phyloP scores from a whole-genome alignment of 2,113 vertebrate species.

The Turnix velox region DNA sequence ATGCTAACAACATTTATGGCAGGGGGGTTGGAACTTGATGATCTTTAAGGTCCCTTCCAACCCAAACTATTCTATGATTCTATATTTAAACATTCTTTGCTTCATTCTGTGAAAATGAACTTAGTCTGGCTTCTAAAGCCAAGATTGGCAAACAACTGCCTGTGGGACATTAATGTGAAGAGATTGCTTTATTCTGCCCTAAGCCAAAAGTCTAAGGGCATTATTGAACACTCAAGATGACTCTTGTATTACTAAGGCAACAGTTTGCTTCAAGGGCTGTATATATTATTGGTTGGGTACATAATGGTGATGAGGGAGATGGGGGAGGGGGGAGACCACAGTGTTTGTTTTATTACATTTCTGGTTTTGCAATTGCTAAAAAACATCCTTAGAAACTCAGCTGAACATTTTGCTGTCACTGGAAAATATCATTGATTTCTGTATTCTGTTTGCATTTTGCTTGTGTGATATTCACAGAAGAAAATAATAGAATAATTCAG shows the following conservation, averaged over 20 bases:
- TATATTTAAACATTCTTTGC: not conserved
- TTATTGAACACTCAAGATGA: not conserved
- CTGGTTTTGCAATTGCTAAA: not conserved
- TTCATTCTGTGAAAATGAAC: not conserved
- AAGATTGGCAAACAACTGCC: not conserved
- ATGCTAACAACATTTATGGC: not conserved
- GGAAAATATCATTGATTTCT: not conserved
- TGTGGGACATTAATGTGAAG: not conserved
- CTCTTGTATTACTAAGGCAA: slow-evolving; percentile 7
- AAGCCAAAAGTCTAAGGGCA: not conserved
- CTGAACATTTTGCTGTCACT: not conserved
- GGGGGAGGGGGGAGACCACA: not conserved
- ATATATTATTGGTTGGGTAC: not conserved
- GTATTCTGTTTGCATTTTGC: not conserved
- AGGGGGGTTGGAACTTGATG: too few species aligned
- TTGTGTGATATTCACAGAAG: not conserved
- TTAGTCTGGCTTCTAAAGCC: not conserved
- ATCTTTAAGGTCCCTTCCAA: too few species aligned
- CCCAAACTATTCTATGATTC: too few species aligned
- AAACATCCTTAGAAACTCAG: not conserved
- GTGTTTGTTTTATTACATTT: not conserved
- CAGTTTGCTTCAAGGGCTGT: slow-evolving; percentile 9
- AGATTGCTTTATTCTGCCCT: not conserved
- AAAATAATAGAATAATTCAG: not conserved
- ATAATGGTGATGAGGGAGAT: not conserved